Conservation (phyloP, 2,113 vertebrate species). For the Oryzias melastigma region DNA sequence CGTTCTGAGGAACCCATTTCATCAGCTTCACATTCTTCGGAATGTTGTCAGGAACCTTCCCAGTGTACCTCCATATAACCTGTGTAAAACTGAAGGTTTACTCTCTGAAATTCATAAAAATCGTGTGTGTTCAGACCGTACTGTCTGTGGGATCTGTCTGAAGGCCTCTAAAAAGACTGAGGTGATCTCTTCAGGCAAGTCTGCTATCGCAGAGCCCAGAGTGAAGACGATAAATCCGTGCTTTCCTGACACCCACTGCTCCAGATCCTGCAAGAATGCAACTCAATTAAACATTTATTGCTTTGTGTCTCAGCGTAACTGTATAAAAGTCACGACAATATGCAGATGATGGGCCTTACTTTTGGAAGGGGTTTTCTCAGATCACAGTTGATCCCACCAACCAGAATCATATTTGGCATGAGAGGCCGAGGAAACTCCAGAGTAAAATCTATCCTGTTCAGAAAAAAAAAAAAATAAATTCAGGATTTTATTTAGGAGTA, state of each 20-base stretch:
- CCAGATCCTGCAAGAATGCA: slow-evolving; percentile 80
- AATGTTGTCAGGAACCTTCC: slow-evolving; percentile 74
- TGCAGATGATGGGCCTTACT: slow-evolving; percentile 47
- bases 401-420: slow-evolving; percentile 84
- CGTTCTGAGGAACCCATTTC: slow-evolving; percentile 95
- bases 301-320: background rate
- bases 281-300: background rate
- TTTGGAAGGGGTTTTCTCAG: slow-evolving; percentile 62
- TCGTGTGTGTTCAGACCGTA: slow-evolving; percentile 42
- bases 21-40: slow-evolving; percentile 85
- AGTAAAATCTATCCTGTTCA: slow-evolving; percentile 76
- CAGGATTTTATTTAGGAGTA: no score
- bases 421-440: slow-evolving; percentile 82
- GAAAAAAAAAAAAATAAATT: no score
- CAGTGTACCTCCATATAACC: slow-evolving; percentile 91
- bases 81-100: slow-evolving; percentile 35
- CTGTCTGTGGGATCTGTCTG: slow-evolving; percentile 87
- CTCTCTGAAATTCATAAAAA: no score
- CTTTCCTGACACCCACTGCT: slow-evolving; percentile 87
- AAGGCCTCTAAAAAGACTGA: slow-evolving; percentile 84
- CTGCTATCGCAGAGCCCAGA: slow-evolving; percentile 85
- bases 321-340: background rate
- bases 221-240: slow-evolving; percentile 92
- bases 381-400: slow-evolving; percentile 81
- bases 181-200: slow-evolving; percentile 82